Conservation (phyloP, 2,888 invertebrate genomes). For the Eristalis arbustorum region DNA sequence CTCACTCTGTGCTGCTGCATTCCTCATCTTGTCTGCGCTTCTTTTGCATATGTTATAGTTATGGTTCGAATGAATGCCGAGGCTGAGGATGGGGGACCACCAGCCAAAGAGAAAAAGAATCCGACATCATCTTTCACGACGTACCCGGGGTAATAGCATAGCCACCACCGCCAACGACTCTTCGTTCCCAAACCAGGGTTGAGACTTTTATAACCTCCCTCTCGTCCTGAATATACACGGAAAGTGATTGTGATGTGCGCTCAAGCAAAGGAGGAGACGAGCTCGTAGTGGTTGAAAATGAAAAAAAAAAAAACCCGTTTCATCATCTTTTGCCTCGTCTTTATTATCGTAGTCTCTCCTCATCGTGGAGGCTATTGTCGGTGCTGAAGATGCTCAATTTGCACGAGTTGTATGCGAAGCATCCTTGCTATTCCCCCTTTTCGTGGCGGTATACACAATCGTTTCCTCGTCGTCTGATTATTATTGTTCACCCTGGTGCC, state of each 20-base stretch:
- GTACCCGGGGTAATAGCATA: constrained; percentile 14
- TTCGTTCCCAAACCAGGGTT: constrained; percentile 22
- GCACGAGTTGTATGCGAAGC: constrained; percentile 37
- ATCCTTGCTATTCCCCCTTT: not conserved
- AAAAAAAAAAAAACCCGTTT: constrained; percentile 40
- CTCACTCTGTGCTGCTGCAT: not conserved
- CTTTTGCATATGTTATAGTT: constrained; percentile 45
- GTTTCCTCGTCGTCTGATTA: not conserved
- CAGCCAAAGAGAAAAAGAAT: not conserved
- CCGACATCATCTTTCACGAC: constrained; percentile 58
- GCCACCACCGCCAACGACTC: constrained; percentile 4
- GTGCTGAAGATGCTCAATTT: constrained; percentile 60
- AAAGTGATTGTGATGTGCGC: constrained; percentile 62
- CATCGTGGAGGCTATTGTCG: constrained; percentile 32
- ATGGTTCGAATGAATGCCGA: constrained; percentile 16
- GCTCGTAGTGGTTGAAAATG: not conserved
- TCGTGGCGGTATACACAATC: not conserved
- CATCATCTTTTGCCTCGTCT: constrained; percentile 25
- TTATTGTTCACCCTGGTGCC: not conserved
- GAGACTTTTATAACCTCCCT: constrained; percentile 54
- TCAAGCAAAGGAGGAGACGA: constrained; percentile 1
- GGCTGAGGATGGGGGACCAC: not conserved
- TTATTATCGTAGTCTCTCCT: constrained; percentile 34
- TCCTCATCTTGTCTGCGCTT: not conserved
- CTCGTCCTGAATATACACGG: constrained; percentile 29